A percentile compares a stretch with the other conserved stretches of the same genome.
Evolutionary conservation across 2,888 invertebrate genomes (phyloP).

Genomic region (Saturnia japonica): DNA sequence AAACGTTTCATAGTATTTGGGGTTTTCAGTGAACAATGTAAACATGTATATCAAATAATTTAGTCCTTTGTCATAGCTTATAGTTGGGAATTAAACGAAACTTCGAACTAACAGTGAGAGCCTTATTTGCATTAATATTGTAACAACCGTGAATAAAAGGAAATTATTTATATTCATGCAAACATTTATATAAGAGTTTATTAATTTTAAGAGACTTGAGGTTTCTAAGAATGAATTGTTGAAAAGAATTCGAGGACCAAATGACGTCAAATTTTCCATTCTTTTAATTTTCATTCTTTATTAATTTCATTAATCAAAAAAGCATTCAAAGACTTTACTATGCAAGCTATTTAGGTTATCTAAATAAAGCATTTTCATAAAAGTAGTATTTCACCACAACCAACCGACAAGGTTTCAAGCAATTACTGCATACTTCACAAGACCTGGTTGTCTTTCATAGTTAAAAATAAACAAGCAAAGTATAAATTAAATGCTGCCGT

Average conservation of each 20-base stretch:
- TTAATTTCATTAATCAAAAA: not conserved
- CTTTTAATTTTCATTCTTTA: not conserved
- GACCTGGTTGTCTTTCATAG: not conserved
- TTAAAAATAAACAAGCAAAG: not conserved
- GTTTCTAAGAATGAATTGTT: not conserved
- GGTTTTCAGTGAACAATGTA: not conserved
- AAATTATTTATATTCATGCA: constrained; percentile 8
- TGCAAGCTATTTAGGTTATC: not conserved
- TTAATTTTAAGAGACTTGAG: not conserved
- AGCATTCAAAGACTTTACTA: not conserved
- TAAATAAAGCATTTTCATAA: not conserved
- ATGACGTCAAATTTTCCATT: not conserved
- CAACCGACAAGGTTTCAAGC: not conserved
- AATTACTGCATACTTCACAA: not conserved
- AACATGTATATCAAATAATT: not conserved
- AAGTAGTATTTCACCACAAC: not conserved
- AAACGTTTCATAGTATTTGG: too few relatives aligned
- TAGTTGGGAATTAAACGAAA: not conserved
- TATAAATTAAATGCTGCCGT: too few relatives aligned
- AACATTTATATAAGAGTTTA: not conserved
- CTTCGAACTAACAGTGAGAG: not conserved
- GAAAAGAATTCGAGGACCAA: not conserved
- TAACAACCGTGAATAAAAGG: not conserved
- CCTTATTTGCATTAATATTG: constrained; percentile 2
- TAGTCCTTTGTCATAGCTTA: not conserved